These are phyloP conservation scores for Phasia obesa DNA, from an alignment of 2,888 invertebrate genomes.

Conservation along the genomic window DNA sequence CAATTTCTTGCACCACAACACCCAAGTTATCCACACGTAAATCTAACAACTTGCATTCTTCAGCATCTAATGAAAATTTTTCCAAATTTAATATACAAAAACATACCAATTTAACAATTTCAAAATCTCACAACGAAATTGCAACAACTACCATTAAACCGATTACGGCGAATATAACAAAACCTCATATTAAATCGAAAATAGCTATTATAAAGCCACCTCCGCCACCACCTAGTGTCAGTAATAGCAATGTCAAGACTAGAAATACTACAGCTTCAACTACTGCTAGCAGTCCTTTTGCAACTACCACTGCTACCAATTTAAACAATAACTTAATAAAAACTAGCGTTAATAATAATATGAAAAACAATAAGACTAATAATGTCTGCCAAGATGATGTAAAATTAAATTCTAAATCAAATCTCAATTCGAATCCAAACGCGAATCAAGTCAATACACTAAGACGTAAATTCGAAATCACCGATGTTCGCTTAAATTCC, in stretches of 20 bases:
- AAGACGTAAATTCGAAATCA: conserved; percentile 83
- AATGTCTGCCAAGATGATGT: conserved; percentile 21
- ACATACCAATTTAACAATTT: conserved; percentile 54
- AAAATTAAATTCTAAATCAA: conserved; percentile 43
- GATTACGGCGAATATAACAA: conserved; percentile 58
- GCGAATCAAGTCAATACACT: conserved; percentile 73
- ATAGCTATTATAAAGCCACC: conserved; percentile 62
- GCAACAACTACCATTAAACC: conserved; percentile 49
- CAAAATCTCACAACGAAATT: conserved; percentile 65
- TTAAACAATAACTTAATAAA: conserved; percentile 68
- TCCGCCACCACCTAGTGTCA: conserved; percentile 51
- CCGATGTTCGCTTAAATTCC: conserved; percentile 84
- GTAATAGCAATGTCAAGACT: conserved; percentile 30
- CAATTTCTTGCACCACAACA: conserved; percentile 57
- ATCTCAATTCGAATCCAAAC: conserved; percentile 17
- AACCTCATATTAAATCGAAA: conserved; percentile 47
- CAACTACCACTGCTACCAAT: background rate
- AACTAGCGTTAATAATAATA: conserved; percentile 27
- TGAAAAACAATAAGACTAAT: conserved; percentile 16
- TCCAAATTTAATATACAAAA: conserved; percentile 57
- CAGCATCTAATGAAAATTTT: conserved; percentile 66
- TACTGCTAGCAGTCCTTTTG: conserved; percentile 1
- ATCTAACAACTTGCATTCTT: conserved; percentile 58
- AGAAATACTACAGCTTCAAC: conserved; percentile 11
- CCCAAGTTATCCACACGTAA: conserved; percentile 56